Evolutionary conservation across 2,797 vertebrate genomes (phyloP).

Genomic region (Paguma larvata): DNA sequence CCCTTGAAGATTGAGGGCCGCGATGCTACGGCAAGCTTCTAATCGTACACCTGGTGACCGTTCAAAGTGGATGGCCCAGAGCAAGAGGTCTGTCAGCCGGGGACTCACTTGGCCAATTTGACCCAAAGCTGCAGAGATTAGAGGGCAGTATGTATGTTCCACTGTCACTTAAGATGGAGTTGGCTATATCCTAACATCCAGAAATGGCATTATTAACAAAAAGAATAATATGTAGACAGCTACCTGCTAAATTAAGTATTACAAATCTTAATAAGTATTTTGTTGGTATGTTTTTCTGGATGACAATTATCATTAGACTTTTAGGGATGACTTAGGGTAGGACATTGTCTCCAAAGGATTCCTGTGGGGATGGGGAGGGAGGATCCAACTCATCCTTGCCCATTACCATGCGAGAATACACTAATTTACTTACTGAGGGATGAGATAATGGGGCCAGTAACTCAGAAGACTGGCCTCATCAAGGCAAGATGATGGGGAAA

Average conservation of each 20-base stretch:
- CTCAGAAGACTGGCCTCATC: background rate
- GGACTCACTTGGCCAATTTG: conserved; percentile 87
- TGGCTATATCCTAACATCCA: conserved; percentile 7
- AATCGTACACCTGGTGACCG: conserved; percentile 87
- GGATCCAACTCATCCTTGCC: background rate
- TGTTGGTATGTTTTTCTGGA: conserved; percentile 36
- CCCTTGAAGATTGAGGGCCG: conserved; percentile 83
- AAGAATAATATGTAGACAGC: background rate
- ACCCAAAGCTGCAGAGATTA: conserved; percentile 86
- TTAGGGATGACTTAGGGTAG: background rate
- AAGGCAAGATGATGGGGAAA: background rate
- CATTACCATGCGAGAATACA: background rate
- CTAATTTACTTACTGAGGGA: background rate
- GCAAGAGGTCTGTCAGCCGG: conserved; percentile 85
- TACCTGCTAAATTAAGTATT: background rate
- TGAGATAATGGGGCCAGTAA: background rate
- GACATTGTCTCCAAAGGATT: conserved; percentile 2
- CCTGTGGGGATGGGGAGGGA: background rate
- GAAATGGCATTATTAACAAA: conserved; percentile 17
- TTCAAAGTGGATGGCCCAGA: conserved; percentile 89
- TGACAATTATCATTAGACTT: conserved; percentile 47
- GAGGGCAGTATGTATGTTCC: background rate
- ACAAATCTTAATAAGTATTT: conserved; percentile 17
- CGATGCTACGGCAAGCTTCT: conserved; percentile 88
- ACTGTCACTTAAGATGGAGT: conserved; percentile 19